These are phyloP conservation scores for Lycaon pictus DNA, from an alignment of 2,113 vertebrate genomes.

Conservation along the genomic window DNA sequence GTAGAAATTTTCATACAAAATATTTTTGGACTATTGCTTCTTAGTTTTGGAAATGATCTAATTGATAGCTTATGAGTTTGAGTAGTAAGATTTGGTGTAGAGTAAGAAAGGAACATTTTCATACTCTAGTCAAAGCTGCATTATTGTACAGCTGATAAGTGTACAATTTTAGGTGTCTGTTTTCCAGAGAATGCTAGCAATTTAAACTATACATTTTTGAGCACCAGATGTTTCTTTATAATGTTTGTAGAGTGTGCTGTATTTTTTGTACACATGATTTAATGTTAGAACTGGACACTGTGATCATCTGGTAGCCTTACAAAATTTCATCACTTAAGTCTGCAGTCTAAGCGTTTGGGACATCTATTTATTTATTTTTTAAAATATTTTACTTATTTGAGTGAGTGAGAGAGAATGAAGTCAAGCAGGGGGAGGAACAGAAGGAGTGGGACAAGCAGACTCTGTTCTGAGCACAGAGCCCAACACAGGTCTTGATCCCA, in stretches of 20 bases:
- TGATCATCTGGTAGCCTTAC: background rate
- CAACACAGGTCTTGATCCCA: background rate
- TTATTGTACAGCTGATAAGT: background rate
- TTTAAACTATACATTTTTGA: background rate
- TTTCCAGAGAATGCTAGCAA: background rate
- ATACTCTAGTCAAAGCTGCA: background rate
- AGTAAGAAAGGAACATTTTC: background rate
- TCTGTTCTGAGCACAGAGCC: background rate
- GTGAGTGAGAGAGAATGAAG: background rate
- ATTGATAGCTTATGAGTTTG: background rate
- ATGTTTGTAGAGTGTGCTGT: background rate
- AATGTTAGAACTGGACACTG: background rate
- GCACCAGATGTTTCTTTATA: background rate
- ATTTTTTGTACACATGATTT: background rate
- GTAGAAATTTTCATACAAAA: background rate
- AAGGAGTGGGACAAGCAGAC: background rate
- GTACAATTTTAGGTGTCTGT: background rate
- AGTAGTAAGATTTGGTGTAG: background rate
- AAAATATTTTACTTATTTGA: background rate
- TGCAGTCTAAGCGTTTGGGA: background rate
- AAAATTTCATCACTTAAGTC: background rate
- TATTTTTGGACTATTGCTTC: background rate
- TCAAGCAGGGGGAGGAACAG: background rate
- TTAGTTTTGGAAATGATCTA: background rate
- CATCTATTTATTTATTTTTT: background rate